phyloP scores from a whole-genome alignment of 2,888 invertebrate species.

The Tridacna gigas region DNA sequence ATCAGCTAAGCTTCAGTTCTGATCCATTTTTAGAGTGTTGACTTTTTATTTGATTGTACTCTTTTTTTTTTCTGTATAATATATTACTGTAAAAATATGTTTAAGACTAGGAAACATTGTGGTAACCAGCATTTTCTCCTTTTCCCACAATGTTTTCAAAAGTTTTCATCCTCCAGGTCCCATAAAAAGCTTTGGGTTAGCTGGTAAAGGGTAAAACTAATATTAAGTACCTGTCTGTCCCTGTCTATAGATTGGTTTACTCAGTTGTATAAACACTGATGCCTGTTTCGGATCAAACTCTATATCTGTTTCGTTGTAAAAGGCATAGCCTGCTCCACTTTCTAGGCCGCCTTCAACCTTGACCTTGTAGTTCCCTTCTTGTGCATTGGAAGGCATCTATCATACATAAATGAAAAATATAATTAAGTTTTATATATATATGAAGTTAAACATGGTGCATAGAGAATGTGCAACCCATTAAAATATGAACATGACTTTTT shows the following conservation, averaged over 20 bases:
- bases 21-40: no score
- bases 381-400: constrained; percentile 93
- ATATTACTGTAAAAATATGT: no score
- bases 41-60: no score
- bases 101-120: no score
- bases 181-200: not conserved
- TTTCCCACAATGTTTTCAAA: not conserved
- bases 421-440: no score
- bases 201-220: not conserved
- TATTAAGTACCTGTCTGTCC: constrained; percentile 88
- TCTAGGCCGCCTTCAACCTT: constrained; percentile 93
- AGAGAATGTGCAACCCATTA: no score
- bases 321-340: constrained; percentile 93
- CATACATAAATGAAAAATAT: not conserved
- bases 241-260: constrained; percentile 97
- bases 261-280: constrained; percentile 97
- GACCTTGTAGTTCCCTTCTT: constrained; percentile 93
- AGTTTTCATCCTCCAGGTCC: not conserved
- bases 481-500: no score
- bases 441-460: no score
- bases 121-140: not conserved
- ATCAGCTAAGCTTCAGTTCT: no score
- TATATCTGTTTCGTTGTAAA: constrained; percentile 94
- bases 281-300: constrained; percentile 95
- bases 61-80: no score